Percentiles rank a stretch among this genome's conserved stretches.
phyloP scores from a whole-genome alignment of 35 echinoderm and acorn worm genomes.

The Anneissia japonica region DNA sequence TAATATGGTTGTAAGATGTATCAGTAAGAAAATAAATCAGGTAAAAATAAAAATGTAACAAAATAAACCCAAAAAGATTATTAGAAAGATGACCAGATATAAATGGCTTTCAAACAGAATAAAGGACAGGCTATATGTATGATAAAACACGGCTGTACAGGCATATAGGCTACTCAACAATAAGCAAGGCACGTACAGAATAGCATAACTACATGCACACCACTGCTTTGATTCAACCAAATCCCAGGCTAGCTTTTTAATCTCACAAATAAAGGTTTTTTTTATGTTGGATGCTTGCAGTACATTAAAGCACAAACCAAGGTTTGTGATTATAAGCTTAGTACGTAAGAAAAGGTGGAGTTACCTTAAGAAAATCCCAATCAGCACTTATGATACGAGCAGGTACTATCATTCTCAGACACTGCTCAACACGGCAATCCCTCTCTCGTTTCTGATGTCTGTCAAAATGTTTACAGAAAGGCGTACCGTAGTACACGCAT shows the following conservation, averaged over 20 bases:
- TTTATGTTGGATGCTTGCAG: neutral
- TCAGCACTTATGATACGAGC: neutral
- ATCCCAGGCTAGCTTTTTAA: neutral
- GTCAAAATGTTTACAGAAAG: neutral
- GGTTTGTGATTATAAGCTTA: neutral
- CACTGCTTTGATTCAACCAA: too few relatives aligned
- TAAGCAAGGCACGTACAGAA: too few relatives aligned
- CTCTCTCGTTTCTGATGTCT: neutral
- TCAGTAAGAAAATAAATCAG: too few relatives aligned
- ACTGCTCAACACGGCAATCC: neutral
- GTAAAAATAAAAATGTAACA: too few relatives aligned
- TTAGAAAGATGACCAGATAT: too few relatives aligned
- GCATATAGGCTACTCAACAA: too few relatives aligned
- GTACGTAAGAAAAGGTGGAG: neutral
- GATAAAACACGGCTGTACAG: too few relatives aligned
- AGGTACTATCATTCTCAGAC: neutral
- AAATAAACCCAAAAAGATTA: too few relatives aligned
- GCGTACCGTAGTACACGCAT: neutral
- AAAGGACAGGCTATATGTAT: too few relatives aligned
- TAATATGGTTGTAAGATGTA: too few relatives aligned
- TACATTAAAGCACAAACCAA: neutral
- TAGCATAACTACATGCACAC: too few relatives aligned
- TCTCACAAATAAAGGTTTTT: neutral
- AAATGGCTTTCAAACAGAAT: too few relatives aligned
- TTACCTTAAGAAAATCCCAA: neutral